Evolutionary conservation across 1,140 invertebrate genomes (phyloP).

Genomic region (Ceratina japonica): DNA sequence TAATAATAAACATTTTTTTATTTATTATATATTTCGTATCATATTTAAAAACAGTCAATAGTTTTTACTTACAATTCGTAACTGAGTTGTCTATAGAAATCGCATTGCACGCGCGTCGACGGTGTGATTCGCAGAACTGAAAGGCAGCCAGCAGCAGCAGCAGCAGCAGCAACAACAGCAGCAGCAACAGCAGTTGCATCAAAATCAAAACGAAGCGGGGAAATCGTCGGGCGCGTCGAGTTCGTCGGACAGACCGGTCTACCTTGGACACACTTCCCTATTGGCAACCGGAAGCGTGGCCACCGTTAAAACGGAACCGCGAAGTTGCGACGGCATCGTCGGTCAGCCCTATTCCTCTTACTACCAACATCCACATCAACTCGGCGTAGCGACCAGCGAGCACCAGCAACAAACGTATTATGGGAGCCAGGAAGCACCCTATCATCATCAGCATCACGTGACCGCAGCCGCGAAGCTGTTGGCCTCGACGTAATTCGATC

Average conservation of each 20-base stretch:
- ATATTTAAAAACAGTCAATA: too few relatives aligned
- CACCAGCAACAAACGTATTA: conserved; percentile 76
- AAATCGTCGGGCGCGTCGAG: conserved; percentile 68
- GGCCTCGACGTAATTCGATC: conserved; percentile 84
- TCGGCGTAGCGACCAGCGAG: conserved; percentile 72
- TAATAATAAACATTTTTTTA: too few relatives aligned
- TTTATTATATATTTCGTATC: too few relatives aligned
- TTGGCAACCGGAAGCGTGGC: conserved; percentile 70
- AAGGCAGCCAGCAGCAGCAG: conserved; percentile 71
- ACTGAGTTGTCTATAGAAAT: not conserved
- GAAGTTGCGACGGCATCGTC: conserved; percentile 75
- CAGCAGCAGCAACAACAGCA: conserved; percentile 64
- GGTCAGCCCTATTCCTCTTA: conserved; percentile 76
- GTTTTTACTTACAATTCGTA: not conserved
- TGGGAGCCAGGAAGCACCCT: conserved; percentile 77
- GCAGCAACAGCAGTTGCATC: conserved; percentile 68
- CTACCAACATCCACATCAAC: conserved; percentile 77
- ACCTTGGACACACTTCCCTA: conserved; percentile 76
- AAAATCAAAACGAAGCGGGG: conserved; percentile 71
- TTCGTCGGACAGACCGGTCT: conserved; percentile 72
- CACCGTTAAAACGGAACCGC: conserved; percentile 78
- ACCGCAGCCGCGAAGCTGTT: conserved; percentile 88
- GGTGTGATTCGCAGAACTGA: conserved; percentile 64
- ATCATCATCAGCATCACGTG: conserved; percentile 90
- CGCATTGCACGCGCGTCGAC: not conserved